Conservation (phyloP, 2,797 vertebrate species). For the Anas georgica region DNA sequence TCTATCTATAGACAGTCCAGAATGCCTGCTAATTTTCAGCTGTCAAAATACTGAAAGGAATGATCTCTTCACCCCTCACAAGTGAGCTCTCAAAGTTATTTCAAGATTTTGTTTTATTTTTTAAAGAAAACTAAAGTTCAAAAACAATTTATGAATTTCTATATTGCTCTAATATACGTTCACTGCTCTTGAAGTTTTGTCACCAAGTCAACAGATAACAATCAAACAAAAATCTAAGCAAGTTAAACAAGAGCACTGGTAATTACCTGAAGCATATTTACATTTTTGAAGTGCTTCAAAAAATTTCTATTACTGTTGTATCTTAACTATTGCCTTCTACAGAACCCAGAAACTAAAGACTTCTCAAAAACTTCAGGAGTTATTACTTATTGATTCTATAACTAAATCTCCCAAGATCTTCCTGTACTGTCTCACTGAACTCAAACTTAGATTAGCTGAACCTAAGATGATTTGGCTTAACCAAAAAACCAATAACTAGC, state of each 20-base stretch:
- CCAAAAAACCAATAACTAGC: too few relatives aligned
- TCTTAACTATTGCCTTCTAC: conserved; percentile 47
- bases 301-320: conserved; percentile 28
- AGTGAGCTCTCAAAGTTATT: background rate
- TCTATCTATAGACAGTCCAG: background rate
- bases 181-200: background rate
- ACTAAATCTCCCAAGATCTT: background rate
- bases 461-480: background rate
- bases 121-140: background rate
- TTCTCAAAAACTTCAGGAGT: conserved; percentile 46
- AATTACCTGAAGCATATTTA: conserved; percentile 52
- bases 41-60: background rate
- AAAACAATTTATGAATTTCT: background rate
- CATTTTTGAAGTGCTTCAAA: conserved; percentile 29
- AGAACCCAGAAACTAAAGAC: conserved; percentile 62
- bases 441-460: background rate
- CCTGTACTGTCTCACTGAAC: background rate
- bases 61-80: background rate
- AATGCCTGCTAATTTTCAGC: background rate
- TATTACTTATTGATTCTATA: background rate
- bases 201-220: background rate
- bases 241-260: background rate
- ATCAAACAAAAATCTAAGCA: background rate
- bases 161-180: background rate
- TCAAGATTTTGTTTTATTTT: background rate